These are phyloP conservation scores for Drosophila kepulauana DNA, from an alignment of 1,140 invertebrate genomes.

Conservation along the genomic window DNA sequence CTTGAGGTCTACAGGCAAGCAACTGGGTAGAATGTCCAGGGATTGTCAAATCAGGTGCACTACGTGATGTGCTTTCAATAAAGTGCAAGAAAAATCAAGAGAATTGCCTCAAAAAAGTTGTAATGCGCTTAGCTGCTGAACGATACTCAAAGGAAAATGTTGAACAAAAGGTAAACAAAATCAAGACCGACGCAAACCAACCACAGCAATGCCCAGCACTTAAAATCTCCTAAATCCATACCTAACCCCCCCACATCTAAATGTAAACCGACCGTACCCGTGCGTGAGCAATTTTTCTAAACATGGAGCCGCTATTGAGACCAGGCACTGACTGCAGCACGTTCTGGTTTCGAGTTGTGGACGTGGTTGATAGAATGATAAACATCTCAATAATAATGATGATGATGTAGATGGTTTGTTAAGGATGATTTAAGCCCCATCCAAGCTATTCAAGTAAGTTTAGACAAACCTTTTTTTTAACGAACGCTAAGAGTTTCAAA, in stretches of 20 bases:
- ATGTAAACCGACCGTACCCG: constrained; percentile 41
- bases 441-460: too few relatives aligned
- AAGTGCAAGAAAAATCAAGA: constrained; percentile 57
- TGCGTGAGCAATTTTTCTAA: constrained; percentile 77
- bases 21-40: constrained; percentile 56
- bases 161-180: constrained; percentile 70
- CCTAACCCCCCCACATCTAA: neutral
- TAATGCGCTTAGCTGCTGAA: constrained; percentile 72
- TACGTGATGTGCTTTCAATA: constrained; percentile 80
- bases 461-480: too few relatives aligned
- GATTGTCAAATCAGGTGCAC: constrained; percentile 79
- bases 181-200: constrained; percentile 58
- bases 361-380: constrained; percentile 24
- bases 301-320: constrained; percentile 26
- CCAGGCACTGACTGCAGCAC: constrained; percentile 37
- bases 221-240: constrained; percentile 35
- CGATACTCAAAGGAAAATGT: constrained; percentile 60
- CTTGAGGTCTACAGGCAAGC: constrained; percentile 11
- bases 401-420: constrained; percentile 5
- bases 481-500: too few relatives aligned
- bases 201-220: constrained; percentile 65
- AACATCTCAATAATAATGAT: constrained; percentile 27
- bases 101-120: constrained; percentile 56
- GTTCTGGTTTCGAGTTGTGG: constrained; percentile 31
- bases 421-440: too few relatives aligned